phyloP scores from a whole-genome alignment of 2,113 vertebrate genomes.

The Oreotrochilus melanogaster region DNA sequence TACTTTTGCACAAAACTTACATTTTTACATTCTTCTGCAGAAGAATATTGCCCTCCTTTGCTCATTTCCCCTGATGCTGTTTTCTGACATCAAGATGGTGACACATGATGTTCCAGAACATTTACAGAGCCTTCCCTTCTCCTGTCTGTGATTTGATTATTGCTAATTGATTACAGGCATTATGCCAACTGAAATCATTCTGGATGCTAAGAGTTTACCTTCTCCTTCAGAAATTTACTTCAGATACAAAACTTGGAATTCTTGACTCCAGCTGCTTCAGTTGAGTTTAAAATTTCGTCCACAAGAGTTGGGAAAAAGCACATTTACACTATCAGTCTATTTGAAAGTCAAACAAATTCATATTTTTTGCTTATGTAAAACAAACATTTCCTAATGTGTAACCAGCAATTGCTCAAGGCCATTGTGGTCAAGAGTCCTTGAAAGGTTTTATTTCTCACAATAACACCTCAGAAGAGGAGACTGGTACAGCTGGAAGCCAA shows the following conservation, averaged over 20 bases:
- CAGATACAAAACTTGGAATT: neutral
- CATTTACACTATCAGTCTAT: rapidly evolving
- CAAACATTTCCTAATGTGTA: neutral
- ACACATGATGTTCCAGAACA: neutral
- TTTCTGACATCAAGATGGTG: neutral
- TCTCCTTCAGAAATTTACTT: neutral
- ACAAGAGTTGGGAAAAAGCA: neutral
- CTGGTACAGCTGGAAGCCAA: neutral
- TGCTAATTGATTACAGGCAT: neutral
- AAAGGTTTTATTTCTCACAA: neutral
- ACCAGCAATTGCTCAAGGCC: neutral
- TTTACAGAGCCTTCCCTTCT: neutral
- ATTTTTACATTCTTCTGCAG: neutral
- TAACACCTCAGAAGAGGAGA: neutral
- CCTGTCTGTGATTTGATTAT: neutral
- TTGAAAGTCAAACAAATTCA: neutral
- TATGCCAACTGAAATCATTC: neutral
- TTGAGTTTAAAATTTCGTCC: neutral
- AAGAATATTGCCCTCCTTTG: neutral
- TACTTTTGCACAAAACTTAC: neutral
- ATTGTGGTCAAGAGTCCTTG: neutral
- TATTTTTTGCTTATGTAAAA: neutral
- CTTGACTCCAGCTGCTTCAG: neutral
- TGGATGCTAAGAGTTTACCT: neutral
- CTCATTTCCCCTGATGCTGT: neutral